These are phyloP conservation scores for Eueremaeus valkanovi DNA, from an alignment of 2,888 invertebrate species.

Conservation along the genomic window DNA sequence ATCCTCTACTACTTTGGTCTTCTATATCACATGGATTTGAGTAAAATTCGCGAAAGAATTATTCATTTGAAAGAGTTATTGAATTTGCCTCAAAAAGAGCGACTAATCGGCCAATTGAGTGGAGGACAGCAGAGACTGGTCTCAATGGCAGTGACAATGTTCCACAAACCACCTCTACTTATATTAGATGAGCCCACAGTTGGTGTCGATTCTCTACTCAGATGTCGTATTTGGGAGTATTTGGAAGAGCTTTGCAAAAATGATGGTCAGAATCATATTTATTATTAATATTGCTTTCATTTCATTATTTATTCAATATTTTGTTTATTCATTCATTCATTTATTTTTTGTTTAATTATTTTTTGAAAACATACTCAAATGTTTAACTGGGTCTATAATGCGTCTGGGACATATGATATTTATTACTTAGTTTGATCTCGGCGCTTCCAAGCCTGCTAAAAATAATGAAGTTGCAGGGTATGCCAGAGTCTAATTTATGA, in stretches of 20 bases:
- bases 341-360: background rate
- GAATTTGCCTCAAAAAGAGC: constrained; percentile 26
- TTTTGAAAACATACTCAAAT: no score
- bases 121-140: constrained; percentile 87
- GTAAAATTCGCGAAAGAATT: constrained; percentile 8
- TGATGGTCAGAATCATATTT: background rate
- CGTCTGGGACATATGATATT: no score
- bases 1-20: constrained; percentile 36
- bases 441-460: no score
- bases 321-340: background rate
- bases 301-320: background rate
- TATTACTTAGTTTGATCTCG: no score
- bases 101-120: constrained; percentile 52
- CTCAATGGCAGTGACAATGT: constrained; percentile 83
- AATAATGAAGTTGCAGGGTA: no score
- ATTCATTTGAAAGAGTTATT: constrained; percentile 23
- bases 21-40: constrained; percentile 23
- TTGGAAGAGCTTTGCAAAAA: constrained; percentile 21
- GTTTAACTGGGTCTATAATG: no score
- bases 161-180: constrained; percentile 85
- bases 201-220: constrained; percentile 80
- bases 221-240: constrained; percentile 44
- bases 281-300: background rate
- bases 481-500: no score
- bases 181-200: constrained; percentile 91